Base-by-base conservation (phyloP, 2,888 invertebrate genomes). In the Entomobrya multifasciata region DNA sequence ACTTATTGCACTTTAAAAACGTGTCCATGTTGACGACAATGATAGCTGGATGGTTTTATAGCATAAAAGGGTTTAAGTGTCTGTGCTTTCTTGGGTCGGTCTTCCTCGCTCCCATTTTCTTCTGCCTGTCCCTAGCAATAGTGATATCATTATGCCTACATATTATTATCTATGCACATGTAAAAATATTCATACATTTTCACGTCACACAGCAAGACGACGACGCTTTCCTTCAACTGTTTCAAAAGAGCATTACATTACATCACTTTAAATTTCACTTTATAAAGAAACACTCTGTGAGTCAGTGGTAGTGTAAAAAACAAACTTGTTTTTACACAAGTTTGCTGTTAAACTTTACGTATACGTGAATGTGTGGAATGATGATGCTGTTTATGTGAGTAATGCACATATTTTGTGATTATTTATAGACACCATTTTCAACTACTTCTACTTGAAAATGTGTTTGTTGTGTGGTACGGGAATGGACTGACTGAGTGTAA, bases 1-100 rank as follows among this genome's bases (percentile, higher is more conserved):
- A 60, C 62, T 78, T 78, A 78, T 60, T 60, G 60, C 78, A 44
- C 78, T 78, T 60, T 62, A 78, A 78, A 47, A 78, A 25, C 78
- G 44, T 41, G 57, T 36, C 36, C 25, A 25, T 60, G n/a, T 22
- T 30, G 36, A 10, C 36, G 8, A 36, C 4, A 36, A 36, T 4
- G 36, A 36, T 36, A 20, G 1, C 11, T 20, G 36, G 36, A 36
- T 36, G 57, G 1, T 20, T 20, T 20, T 57, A 57, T 20, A 20
- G 13, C 17, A 65, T 65, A 22, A 36, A 13, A 36, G n/a, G 6
- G 55, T 20, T 20, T 41, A 60, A 78, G 77, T 72, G 78, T 8
- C 55, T 62, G 78, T 41, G 57, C 22, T 78, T 49, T 62, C 47
- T 15, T 77, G 10, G 30, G 44, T 44, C 41, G 17, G 13, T 17